phyloP scores from a whole-genome alignment of 2,888 invertebrate species.

The Drosophila basisetae region DNA sequence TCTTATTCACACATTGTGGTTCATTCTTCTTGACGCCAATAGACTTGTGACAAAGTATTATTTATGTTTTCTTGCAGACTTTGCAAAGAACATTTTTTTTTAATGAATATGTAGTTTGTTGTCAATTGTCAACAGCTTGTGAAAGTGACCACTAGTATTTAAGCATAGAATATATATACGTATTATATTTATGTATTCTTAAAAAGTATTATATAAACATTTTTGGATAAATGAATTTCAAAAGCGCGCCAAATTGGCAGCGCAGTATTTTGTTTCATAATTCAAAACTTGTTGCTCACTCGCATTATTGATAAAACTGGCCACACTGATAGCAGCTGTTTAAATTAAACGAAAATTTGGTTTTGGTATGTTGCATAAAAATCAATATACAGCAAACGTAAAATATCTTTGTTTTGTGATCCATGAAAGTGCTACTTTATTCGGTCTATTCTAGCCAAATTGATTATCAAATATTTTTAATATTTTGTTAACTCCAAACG shows the following conservation, averaged over 20 bases:
- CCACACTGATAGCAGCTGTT: not conserved
- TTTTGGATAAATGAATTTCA: slow-evolving; percentile 11
- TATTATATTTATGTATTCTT: not conserved
- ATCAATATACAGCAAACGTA: not conserved
- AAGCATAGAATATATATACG: not conserved
- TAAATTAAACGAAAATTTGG: slow-evolving; percentile 19
- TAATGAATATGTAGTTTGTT: not conserved
- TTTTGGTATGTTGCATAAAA: not conserved
- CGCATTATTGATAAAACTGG: slow-evolving; percentile 10
- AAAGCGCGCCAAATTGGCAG: slow-evolving; percentile 26
- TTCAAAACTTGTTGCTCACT: slow-evolving; percentile 35
- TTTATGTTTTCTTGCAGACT: slow-evolving; percentile 17
- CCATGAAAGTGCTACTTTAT: not conserved
- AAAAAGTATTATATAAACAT: not conserved
- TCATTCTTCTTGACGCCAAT: slow-evolving; percentile 28
- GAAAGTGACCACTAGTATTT: not conserved
- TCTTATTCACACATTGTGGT: slow-evolving; percentile 30
- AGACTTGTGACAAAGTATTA: slow-evolving; percentile 44
- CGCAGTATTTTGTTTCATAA: not conserved
- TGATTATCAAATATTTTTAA: not conserved
- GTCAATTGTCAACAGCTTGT: slow-evolving; percentile 1
- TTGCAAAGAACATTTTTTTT: slow-evolving; percentile 4
- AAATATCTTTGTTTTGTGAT: not conserved
- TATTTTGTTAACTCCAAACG: not conserved
- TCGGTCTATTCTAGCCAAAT: not conserved